Evolutionary conservation across 2,888 invertebrate species (phyloP), one percentile per base, ranked within the genome.

Genomic region (Dryomyza anilis): DNA sequence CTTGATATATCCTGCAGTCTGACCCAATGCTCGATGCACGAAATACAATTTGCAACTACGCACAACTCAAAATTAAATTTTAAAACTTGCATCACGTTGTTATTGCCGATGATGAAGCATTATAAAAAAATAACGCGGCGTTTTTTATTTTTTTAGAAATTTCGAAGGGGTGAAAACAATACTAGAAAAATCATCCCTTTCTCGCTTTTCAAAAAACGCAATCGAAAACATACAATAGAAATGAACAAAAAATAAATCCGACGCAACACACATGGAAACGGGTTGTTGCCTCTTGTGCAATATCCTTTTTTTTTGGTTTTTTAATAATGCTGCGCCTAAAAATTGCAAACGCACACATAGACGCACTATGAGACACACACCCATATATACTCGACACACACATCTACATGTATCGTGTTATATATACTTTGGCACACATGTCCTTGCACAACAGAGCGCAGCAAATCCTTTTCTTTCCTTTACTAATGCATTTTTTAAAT

Each of bases 261-360:
- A n/a, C n/a, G n/a, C n/a, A n/a, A n/a, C n/a, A n/a, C n/a, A n/a
- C n/a, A n/a, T n/a, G n/a, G n/a, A n/a, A 69, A 70, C 69, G 72
- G 71, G 69, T 70, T 72, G 71, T n/a, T n/a, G n/a, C n/a, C 69
- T 69, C 61, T 67, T 70, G 68, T 71, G 68, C 69, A 69, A 69
- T 67, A 66, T 71, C 43, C 30, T 55, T 55, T 60, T 57, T 50
- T 16, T 57, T 46, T 16, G 21, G 36, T 21, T 55, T 29, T 45
- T 25, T 61, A 30, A 48, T 58, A 33, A 27, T 52, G 27, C 50
- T n/a, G n/a, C n/a, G n/a, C n/a, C n/a, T n/a, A n/a, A n/a, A n/a
- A 52, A n/a, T 25, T 27, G 64, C 57, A 48, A 43, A 52, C 36
- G 63, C 27, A 64, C 8, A 14, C 25, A 36, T 6, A 56, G 7